Conservation (phyloP, 2,888 invertebrate species). For the Aradus depressus region DNA sequence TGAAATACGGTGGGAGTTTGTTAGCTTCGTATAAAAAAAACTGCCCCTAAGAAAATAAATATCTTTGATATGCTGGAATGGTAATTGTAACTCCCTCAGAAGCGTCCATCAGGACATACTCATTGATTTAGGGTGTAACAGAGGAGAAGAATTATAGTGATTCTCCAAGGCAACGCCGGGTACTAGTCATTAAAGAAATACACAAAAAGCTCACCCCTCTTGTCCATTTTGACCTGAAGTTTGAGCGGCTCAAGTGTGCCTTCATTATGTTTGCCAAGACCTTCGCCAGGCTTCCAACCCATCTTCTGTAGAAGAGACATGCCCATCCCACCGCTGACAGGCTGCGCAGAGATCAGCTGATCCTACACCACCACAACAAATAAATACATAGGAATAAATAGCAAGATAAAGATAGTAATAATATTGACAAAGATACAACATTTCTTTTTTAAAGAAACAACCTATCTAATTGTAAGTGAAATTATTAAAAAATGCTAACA, state of each 20-base stretch:
- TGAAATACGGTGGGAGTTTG: too few species aligned
- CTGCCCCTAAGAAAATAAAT: too few species aligned
- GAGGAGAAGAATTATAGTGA: conserved; percentile 2
- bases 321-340: conserved; percentile 89
- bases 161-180: too few species aligned
- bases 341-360: conserved; percentile 79
- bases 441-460: too few species aligned
- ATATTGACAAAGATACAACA: too few species aligned
- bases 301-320: conserved; percentile 94
- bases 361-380: conserved; percentile 47
- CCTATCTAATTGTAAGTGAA: too few species aligned
- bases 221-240: conserved; percentile 91
- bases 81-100: background rate
- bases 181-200: too few species aligned
- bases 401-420: too few species aligned
- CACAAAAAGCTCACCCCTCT: conserved; percentile 76
- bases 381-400: too few species aligned
- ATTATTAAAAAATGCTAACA: too few species aligned
- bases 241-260: conserved; percentile 81
- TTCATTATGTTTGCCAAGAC: conserved; percentile 88
- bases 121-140: background rate
- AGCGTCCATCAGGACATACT: background rate
- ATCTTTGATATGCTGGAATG: too few species aligned
- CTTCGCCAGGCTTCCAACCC: conserved; percentile 97
- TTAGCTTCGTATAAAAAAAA: too few species aligned